These are phyloP conservation scores for Habropoda laboriosa DNA, from an alignment of 1,140 invertebrate genomes.

Conservation along the genomic window DNA sequence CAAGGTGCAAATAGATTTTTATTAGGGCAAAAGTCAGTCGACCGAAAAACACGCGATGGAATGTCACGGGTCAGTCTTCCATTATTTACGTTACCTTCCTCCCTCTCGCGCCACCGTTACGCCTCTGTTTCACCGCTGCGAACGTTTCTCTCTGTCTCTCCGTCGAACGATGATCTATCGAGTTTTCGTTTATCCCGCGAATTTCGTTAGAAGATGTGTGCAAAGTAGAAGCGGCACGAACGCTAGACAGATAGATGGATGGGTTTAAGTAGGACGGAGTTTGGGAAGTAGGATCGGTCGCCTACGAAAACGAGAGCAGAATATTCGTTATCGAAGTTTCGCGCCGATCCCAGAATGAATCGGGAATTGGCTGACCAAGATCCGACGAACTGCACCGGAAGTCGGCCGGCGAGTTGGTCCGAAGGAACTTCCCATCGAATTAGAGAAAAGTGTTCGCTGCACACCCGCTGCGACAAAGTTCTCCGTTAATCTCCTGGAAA, in stretches of 20 bases:
- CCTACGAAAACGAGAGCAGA: slow-evolving; percentile 25
- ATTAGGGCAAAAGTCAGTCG: neutral
- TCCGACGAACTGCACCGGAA: slow-evolving; percentile 53
- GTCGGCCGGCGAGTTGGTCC: slow-evolving; percentile 58
- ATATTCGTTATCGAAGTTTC: slow-evolving; percentile 61
- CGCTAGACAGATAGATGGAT: neutral
- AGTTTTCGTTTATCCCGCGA: neutral
- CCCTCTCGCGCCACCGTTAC: neutral
- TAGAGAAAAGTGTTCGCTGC: slow-evolving; percentile 74
- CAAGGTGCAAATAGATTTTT: neutral
- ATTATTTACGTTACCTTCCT: neutral
- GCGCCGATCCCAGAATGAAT: slow-evolving; percentile 49
- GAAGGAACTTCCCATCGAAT: slow-evolving; percentile 73
- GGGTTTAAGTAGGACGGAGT: neutral
- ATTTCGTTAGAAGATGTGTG: neutral
- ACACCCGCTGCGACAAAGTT: slow-evolving; percentile 64
- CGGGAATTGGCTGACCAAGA: slow-evolving; percentile 65
- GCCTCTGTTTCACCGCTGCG: neutral
- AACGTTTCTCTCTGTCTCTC: neutral
- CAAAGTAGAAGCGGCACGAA: neutral
- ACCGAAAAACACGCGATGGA: neutral
- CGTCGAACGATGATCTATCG: too few species aligned
- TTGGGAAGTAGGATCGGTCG: neutral
- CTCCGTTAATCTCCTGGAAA: slow-evolving; percentile 74
- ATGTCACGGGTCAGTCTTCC: neutral